Percentiles rank a stretch among this genome's conserved stretches.
phyloP scores from a whole-genome alignment of 1,140 invertebrate species.

The Sitobion miscanthi region DNA sequence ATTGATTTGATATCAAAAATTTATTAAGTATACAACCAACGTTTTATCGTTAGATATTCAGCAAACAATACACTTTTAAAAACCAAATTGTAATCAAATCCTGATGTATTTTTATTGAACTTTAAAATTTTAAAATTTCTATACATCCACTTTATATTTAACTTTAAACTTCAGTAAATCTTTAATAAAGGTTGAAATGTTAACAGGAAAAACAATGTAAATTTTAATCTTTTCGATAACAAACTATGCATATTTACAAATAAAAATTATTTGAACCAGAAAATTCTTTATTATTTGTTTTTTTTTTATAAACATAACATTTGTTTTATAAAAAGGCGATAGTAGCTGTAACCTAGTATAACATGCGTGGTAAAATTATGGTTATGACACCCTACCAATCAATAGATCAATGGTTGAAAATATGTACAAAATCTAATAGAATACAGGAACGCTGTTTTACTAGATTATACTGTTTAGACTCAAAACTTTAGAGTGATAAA shows the following conservation, averaged over 20 bases:
- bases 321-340: too few relatives aligned
- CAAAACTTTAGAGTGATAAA: too few relatives aligned
- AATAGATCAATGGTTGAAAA: too few relatives aligned
- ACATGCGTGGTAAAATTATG: too few relatives aligned
- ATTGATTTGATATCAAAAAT: neutral
- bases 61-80: neutral
- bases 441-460: neutral
- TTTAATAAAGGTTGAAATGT: neutral
- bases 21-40: neutral
- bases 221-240: neutral
- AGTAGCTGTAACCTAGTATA: too few relatives aligned
- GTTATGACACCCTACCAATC: too few relatives aligned
- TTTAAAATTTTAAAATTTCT: neutral
- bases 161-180: neutral
- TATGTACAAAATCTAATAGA: neutral
- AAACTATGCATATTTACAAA: neutral
- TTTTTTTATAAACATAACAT: neutral
- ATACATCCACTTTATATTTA: neutral
- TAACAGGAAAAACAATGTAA: neutral
- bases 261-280: neutral
- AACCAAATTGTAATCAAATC: neutral
- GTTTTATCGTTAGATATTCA: neutral
- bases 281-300: neutral
- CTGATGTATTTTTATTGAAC: neutral
- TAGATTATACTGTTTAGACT: too few relatives aligned